Percentiles rank a stretch among this genome's conserved stretches.
Evolutionary conservation across 2,113 vertebrate species (phyloP).

Genomic region (Heterocephalus glaber): DNA sequence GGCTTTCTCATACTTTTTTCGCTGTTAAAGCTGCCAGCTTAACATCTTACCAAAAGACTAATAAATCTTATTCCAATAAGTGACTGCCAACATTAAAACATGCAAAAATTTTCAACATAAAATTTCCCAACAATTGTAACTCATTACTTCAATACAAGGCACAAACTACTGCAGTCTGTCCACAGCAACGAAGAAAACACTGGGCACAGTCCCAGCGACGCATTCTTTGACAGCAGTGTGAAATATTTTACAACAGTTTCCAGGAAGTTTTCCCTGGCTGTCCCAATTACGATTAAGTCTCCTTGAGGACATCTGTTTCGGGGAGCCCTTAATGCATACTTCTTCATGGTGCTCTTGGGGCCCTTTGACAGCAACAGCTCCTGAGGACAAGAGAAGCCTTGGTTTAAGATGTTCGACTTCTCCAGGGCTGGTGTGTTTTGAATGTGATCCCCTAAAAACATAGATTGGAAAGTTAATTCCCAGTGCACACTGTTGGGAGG

Average conservation of each 20-base stretch:
- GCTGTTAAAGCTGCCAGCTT: slow-evolving; percentile 32
- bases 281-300: slow-evolving; percentile 37
- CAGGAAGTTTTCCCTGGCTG: slow-evolving; percentile 53
- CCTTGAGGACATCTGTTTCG: neutral
- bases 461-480: neutral
- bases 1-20: slow-evolving; percentile 19
- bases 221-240: slow-evolving; percentile 58
- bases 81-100: slow-evolving; percentile 45
- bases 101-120: slow-evolving; percentile 60
- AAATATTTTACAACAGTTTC: slow-evolving; percentile 65
- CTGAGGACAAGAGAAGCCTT: neutral
- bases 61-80: slow-evolving; percentile 64
- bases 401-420: neutral
- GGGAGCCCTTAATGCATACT: neutral
- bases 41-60: slow-evolving; percentile 55
- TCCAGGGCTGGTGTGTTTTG: neutral
- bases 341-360: neutral
- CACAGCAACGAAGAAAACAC: neutral
- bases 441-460: neutral
- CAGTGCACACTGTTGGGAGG: neutral
- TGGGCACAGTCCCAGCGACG: slow-evolving; percentile 38
- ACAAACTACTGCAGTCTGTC: slow-evolving; percentile 35
- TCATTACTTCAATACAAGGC: slow-evolving; percentile 56
- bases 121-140: slow-evolving; percentile 62
- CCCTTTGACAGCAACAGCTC: neutral